Conservation (phyloP, 2,888 invertebrate genomes). For the Acleris laterana region DNA sequence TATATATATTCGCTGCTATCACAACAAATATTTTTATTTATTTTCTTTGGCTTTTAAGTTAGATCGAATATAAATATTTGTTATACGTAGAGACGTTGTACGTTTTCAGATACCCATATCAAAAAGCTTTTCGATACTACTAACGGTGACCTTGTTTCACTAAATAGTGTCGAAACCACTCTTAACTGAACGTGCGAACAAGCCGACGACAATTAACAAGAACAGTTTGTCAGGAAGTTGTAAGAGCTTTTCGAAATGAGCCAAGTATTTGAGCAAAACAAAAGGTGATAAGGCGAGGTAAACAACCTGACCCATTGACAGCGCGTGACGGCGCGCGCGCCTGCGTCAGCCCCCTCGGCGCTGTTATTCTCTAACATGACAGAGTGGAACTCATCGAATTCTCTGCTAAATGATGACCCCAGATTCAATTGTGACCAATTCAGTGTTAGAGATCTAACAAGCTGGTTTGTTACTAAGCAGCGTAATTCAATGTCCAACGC, state of each 20-base stretch:
- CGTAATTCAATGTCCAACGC: too few species aligned
- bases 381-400: too few species aligned
- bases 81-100: neutral
- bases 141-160: conserved; percentile 18
- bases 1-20: conserved; percentile 67
- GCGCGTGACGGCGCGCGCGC: conserved; percentile 62
- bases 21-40: conserved; percentile 62
- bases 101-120: neutral
- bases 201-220: conserved; percentile 33
- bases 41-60: conserved; percentile 28
- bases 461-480: too few species aligned
- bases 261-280: conserved; percentile 80
- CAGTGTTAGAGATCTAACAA: too few species aligned
- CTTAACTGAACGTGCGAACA: conserved; percentile 27
- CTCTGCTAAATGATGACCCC: too few species aligned
- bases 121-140: conserved; percentile 3
- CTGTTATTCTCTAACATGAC: conserved; percentile 42
- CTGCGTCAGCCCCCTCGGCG: conserved; percentile 44
- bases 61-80: neutral
- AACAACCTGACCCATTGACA: conserved; percentile 82
- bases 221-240: conserved; percentile 57
- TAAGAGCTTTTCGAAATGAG: conserved; percentile 59
- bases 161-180: conserved; percentile 15
- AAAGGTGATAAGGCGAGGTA: conserved; percentile 83
- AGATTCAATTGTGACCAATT: too few species aligned